phyloP scores from a whole-genome alignment of 2,888 invertebrate species.

The Melinaea marsaeus region DNA sequence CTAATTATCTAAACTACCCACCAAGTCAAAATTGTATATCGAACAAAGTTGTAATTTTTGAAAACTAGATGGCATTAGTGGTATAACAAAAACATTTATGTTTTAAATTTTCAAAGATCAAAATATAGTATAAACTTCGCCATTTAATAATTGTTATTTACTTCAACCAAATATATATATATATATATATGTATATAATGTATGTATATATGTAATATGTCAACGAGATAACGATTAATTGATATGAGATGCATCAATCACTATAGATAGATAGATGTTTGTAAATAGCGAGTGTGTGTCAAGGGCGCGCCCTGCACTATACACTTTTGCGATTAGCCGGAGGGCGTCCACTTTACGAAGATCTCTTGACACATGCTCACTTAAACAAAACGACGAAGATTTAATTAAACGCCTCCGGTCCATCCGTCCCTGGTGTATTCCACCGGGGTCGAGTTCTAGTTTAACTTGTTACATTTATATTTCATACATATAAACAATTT shows the following conservation, averaged over 20 bases:
- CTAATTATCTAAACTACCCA: too few species aligned
- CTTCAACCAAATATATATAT: too few species aligned
- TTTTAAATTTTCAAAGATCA: too few species aligned
- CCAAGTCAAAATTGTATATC: too few species aligned
- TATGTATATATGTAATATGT: too few species aligned
- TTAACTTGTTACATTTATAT: slow-evolving; percentile 39
- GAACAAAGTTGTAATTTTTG: too few species aligned
- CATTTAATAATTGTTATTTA: too few species aligned
- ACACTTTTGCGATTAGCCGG: slow-evolving; percentile 35
- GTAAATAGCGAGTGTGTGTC: slow-evolving; percentile 59
- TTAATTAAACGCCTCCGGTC: slow-evolving; percentile 34
- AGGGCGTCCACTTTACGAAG: slow-evolving; percentile 39
- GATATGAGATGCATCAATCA: not conserved
- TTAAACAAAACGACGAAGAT: slow-evolving; percentile 29
- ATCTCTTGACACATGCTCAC: slow-evolving; percentile 38
- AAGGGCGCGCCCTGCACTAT: slow-evolving; percentile 56
- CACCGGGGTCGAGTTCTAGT: slow-evolving; percentile 36
- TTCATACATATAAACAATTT: slow-evolving; percentile 37
- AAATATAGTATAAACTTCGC: too few species aligned
- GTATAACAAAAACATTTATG: too few species aligned
- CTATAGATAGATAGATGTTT: slow-evolving; percentile 13
- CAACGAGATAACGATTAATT: too few species aligned
- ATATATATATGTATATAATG: too few species aligned
- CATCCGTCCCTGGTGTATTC: slow-evolving; percentile 30
- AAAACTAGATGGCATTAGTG: too few species aligned